Conservation (phyloP, 2,888 invertebrate genomes). For the Lochmaea crataegi region DNA sequence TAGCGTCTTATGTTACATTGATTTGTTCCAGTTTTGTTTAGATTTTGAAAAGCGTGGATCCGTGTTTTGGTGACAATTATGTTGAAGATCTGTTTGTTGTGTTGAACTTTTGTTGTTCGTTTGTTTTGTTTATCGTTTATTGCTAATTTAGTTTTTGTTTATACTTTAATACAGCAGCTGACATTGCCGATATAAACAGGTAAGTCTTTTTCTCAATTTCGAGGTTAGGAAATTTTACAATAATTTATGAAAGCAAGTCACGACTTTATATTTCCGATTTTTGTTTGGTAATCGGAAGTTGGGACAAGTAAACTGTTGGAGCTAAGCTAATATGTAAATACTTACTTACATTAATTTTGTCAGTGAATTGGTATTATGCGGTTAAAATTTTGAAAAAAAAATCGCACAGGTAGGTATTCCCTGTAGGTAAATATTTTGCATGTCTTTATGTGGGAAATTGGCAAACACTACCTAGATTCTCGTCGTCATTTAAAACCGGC, state of each 20-base stretch:
- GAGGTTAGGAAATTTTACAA: not conserved
- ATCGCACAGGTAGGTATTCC: not conserved
- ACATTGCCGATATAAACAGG: not conserved
- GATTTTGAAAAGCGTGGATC: conserved; percentile 19
- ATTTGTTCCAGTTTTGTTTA: conserved; percentile 21
- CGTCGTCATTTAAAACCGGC: conserved; percentile 20
- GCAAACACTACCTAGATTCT: conserved; percentile 4
- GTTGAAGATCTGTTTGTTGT: conserved; percentile 26
- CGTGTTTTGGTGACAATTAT: conserved; percentile 25
- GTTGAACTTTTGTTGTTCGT: conserved; percentile 21
- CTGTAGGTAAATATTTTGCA: not conserved
- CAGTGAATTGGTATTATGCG: no score
- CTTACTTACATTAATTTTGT: no score
- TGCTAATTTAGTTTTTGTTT: not conserved
- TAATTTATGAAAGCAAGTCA: conserved; percentile 28
- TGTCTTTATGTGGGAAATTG: not conserved
- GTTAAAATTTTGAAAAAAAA: no score
- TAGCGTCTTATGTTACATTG: conserved; percentile 21
- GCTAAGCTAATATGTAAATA: not conserved
- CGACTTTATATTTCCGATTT: conserved; percentile 16
- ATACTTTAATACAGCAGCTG: conserved; percentile 1
- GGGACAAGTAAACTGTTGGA: not conserved
- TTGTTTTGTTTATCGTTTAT: conserved; percentile 1
- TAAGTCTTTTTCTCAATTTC: conserved; percentile 6
- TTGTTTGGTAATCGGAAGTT: not conserved